Percentiles rank a stretch among this genome's conserved stretches.
These are phyloP conservation scores for Australoheros facetus DNA, from an alignment of 2,797 vertebrate species.

Conservation along the genomic window DNA sequence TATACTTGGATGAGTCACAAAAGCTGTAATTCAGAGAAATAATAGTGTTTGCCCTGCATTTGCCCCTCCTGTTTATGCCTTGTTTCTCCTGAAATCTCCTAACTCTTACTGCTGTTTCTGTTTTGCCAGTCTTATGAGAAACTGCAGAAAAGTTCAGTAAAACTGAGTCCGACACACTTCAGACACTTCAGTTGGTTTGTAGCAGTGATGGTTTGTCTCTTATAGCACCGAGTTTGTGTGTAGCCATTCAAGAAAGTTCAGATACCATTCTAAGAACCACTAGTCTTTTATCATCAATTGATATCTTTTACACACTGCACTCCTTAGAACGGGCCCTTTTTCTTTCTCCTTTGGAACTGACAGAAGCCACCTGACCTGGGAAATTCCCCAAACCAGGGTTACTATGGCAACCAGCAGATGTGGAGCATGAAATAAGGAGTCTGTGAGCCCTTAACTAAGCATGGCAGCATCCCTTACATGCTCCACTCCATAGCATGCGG, in stretches of 20 bases:
- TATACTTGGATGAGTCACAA: conserved; percentile 53
- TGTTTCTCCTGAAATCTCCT: conserved; percentile 45
- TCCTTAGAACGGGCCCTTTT: conserved; percentile 28
- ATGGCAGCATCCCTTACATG: conserved; percentile 57
- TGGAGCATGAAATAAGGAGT: conserved; percentile 74
- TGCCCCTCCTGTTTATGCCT: conserved; percentile 47
- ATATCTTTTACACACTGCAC: conserved; percentile 38
- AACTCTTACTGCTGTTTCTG: conserved; percentile 17
- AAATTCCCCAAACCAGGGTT: conserved; percentile 72
- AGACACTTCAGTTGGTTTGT: conserved; percentile 8
- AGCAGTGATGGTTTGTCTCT: conserved; percentile 52
- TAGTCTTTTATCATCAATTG: conserved; percentile 32
- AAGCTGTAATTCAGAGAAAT: conserved; percentile 65
- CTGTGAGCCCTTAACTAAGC: conserved; percentile 67
- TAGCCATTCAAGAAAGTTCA: conserved; percentile 48
- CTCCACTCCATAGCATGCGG: conserved; percentile 37
- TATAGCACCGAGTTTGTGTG: conserved; percentile 22
- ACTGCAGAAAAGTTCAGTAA: conserved; percentile 15
- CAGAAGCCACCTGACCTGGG: conserved; percentile 75
- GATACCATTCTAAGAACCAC: conserved; percentile 39
- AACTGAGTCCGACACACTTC: conserved; percentile 17
- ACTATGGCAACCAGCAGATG: conserved; percentile 78
- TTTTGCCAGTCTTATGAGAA: conserved; percentile 32
- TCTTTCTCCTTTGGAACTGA: conserved; percentile 44
- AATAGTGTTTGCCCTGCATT: conserved; percentile 33